These are phyloP conservation scores for Danaus chrysippus DNA, from an alignment of 2,888 invertebrate species.

Conservation along the genomic window DNA sequence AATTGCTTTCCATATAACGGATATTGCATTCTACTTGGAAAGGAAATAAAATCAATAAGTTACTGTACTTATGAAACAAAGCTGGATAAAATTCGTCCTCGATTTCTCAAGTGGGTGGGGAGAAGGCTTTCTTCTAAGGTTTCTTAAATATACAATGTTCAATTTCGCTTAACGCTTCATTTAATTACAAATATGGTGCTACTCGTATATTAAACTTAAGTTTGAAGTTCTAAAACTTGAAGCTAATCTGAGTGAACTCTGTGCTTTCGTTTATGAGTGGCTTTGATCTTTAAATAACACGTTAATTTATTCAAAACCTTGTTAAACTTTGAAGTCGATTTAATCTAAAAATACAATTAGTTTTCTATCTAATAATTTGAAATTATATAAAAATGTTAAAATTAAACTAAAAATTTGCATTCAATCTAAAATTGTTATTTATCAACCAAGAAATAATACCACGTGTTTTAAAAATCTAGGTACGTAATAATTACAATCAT, in stretches of 20 bases:
- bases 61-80: conserved; percentile 14
- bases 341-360: not conserved
- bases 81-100: not conserved
- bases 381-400: too few relatives aligned
- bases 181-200: too few relatives aligned
- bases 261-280: conserved; percentile 1
- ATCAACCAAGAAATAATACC: too few relatives aligned
- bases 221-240: not conserved
- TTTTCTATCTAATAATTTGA: too few relatives aligned
- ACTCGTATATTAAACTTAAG: too few relatives aligned
- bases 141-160: too few relatives aligned
- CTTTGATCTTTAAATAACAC: conserved; percentile 1
- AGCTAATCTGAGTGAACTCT: not conserved
- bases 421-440: too few relatives aligned
- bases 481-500: too few relatives aligned
- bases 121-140: not conserved
- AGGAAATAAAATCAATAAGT: conserved; percentile 19
- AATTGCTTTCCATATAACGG: conserved; percentile 26
- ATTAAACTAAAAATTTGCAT: too few relatives aligned
- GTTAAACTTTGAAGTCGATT: not conserved
- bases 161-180: too few relatives aligned
- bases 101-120: not conserved
- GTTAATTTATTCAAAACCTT: conserved; percentile 1
- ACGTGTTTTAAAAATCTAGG: too few relatives aligned
- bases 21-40: conserved; percentile 27